phyloP scores from a whole-genome alignment of 2,888 invertebrate genomes.

The Arrhopalites spinosus region DNA sequence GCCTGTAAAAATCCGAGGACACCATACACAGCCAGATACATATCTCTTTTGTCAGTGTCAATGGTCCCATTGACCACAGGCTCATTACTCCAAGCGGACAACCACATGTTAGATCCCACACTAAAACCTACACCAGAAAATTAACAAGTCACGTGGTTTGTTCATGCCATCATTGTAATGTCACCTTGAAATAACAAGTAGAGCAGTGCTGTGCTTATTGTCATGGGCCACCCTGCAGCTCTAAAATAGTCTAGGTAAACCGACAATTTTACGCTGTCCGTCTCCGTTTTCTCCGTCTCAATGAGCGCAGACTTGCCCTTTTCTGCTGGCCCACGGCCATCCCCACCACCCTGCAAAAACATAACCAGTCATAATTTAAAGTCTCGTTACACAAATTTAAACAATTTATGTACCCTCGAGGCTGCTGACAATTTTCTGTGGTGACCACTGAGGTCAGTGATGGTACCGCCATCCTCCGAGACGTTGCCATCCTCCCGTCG shows the following conservation, averaged over 20 bases:
- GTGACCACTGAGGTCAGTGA: too few species aligned
- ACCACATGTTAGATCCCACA: conserved; percentile 58
- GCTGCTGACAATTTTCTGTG: too few species aligned
- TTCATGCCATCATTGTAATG: background rate
- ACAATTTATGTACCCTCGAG: too few species aligned
- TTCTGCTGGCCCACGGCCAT: background rate
- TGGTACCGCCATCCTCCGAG: conserved; percentile 1
- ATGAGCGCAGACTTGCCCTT: too few species aligned
- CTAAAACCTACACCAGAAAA: conserved; percentile 42
- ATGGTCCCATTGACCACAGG: conserved; percentile 46
- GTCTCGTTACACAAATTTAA: too few species aligned
- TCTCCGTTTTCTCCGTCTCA: conserved; percentile 61
- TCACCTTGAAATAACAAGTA: background rate
- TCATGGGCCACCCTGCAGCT: conserved; percentile 59
- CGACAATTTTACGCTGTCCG: conserved; percentile 61
- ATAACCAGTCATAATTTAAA: too few species aligned
- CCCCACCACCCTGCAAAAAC: background rate
- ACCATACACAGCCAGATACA: conserved; percentile 87
- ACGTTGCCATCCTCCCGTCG: background rate
- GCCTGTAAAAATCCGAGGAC: conserved; percentile 85
- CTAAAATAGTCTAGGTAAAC: conserved; percentile 62
- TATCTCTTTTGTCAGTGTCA: conserved; percentile 68
- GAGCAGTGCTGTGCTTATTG: conserved; percentile 44
- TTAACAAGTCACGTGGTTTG: conserved; percentile 65
- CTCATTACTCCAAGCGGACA: conserved; percentile 56